phyloP scores from a whole-genome alignment of 2,113 vertebrate species.

The Furnarius figulus region DNA sequence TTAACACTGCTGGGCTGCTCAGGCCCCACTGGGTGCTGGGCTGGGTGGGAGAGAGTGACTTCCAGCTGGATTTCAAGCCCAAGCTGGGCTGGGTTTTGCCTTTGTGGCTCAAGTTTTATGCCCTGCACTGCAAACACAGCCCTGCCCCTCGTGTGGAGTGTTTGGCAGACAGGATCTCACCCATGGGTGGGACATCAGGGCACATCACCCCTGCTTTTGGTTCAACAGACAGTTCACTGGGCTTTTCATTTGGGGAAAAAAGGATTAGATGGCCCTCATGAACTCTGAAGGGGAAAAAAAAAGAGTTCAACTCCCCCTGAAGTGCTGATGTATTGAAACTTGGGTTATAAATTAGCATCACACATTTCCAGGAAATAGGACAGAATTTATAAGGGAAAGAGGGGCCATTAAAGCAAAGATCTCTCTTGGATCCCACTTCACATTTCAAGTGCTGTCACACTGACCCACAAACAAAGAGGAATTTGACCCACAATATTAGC shows the following conservation, averaged over 20 bases:
- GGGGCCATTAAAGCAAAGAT: background rate
- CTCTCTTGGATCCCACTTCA: background rate
- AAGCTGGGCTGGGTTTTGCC: background rate
- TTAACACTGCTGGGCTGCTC: accelerated
- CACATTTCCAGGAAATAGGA: background rate
- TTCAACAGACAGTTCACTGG: background rate
- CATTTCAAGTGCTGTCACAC: background rate
- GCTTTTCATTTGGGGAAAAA: background rate
- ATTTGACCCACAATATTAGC: background rate
- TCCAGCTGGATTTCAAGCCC: background rate
- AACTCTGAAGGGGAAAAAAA: background rate
- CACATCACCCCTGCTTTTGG: background rate
- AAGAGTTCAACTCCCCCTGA: background rate
- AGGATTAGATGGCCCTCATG: background rate
- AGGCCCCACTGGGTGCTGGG: accelerated
- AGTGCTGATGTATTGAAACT: background rate
- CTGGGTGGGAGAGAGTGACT: background rate
- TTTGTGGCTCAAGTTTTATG: background rate
- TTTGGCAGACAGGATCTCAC: background rate
- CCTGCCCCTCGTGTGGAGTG: accelerated
- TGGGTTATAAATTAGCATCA: background rate
- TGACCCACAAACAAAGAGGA: background rate
- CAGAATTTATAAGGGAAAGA: background rate
- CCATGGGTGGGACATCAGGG: background rate
- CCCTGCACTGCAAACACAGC: accelerated